These are phyloP conservation scores for Leuciscus waleckii DNA, from an alignment of 2,797 vertebrate species.

Conservation along the genomic window DNA sequence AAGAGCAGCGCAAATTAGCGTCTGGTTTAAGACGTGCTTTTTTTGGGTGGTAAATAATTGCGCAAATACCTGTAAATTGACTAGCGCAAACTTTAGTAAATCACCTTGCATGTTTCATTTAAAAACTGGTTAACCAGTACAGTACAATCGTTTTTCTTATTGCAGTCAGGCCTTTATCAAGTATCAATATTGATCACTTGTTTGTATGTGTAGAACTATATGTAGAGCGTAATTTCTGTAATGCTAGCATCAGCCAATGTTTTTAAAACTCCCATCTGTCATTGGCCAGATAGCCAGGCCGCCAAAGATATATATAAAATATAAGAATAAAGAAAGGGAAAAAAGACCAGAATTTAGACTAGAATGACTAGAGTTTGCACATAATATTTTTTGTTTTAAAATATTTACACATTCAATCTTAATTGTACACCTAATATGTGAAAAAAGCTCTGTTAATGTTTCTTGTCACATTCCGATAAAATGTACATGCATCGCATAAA, in stretches of 20 bases:
- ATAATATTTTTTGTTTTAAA: not conserved
- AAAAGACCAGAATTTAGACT: not conserved
- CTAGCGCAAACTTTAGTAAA: too few relatives aligned
- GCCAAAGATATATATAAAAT: not conserved
- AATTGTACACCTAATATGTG: not conserved
- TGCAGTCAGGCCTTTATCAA: not conserved
- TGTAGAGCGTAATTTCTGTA: not conserved
- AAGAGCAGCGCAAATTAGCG: too few relatives aligned
- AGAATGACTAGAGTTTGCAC: too few relatives aligned
- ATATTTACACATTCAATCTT: not conserved
- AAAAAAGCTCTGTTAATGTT: not conserved
- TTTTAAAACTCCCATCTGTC: not conserved
- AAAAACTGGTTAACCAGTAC: not conserved
- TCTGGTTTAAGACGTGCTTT: too few relatives aligned
- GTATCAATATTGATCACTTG: not conserved
- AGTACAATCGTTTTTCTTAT: not conserved
- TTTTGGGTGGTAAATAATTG: too few relatives aligned
- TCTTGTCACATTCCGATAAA: not conserved
- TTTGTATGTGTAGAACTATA: not conserved
- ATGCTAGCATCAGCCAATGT: not conserved
- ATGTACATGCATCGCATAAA: not conserved
- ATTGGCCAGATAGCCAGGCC: not conserved
- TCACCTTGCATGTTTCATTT: too few relatives aligned
- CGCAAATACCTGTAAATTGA: too few relatives aligned
- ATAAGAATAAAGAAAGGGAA: not conserved